Conservation (phyloP, 2,888 invertebrate species). For the Formica aserva region DNA sequence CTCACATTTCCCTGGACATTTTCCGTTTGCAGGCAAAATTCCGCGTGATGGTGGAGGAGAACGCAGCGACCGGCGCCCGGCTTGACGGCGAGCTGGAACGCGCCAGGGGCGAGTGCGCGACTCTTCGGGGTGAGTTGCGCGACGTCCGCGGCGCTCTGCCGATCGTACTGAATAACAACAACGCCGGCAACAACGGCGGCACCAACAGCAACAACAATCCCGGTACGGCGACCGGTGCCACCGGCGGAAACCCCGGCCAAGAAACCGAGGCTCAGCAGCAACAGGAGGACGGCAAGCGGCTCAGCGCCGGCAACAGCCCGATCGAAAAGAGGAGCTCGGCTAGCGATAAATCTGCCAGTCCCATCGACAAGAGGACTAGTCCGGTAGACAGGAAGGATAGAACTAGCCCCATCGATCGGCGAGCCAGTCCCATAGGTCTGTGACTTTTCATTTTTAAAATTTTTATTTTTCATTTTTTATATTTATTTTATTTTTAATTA, state of each 20-base stretch:
- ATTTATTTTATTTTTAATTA: not conserved
- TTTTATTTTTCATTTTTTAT: not conserved
- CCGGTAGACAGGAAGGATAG: slow-evolving; percentile 82
- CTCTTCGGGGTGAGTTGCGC: slow-evolving; percentile 87
- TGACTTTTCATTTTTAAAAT: slow-evolving; percentile 5
- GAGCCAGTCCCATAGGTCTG: slow-evolving; percentile 78
- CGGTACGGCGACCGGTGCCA: slow-evolving; percentile 71
- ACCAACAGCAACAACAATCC: slow-evolving; percentile 75
- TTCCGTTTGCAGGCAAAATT: slow-evolving; percentile 89
- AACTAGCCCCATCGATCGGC: slow-evolving; percentile 78
- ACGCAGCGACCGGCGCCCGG: slow-evolving; percentile 87
- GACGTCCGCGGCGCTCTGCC: slow-evolving; percentile 86
- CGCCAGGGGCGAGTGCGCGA: slow-evolving; percentile 88
- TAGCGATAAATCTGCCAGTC: slow-evolving; percentile 85
- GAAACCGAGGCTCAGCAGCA: slow-evolving; percentile 72
- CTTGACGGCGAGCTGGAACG: slow-evolving; percentile 89
- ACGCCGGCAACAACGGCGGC: slow-evolving; percentile 69
- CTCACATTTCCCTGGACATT: not conserved
- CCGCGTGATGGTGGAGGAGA: slow-evolving; percentile 96
- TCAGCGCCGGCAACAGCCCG: slow-evolving; percentile 83
- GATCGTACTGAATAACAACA: slow-evolving; percentile 79
- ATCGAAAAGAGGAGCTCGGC: slow-evolving; percentile 83
- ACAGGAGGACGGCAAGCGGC: slow-evolving; percentile 78
- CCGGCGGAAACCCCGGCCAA: slow-evolving; percentile 70
- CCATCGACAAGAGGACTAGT: slow-evolving; percentile 86